Base-by-base conservation (phyloP, 2,888 invertebrate genomes). In the Protophormia terraenovae region DNA sequence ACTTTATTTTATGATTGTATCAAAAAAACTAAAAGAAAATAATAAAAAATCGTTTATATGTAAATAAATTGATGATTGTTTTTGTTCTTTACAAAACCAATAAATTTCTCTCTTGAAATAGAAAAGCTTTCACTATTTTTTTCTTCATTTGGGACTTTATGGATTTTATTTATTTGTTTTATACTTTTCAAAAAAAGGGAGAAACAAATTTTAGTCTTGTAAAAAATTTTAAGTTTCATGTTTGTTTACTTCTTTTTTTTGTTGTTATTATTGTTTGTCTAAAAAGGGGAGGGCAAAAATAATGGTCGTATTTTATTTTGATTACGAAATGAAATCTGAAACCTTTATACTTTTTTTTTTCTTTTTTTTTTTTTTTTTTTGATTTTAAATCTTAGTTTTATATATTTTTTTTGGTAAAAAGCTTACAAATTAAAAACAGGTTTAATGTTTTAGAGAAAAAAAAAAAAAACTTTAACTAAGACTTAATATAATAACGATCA, bases 301-400 rank as follows among this genome's bases (percentile, higher is more conserved):
- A 45, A 73, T 72, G 47, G 50, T 62, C 53, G 78, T 66, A 62
- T 67, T 53, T 73, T 72, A 55, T 69, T 75, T 80, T 84, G 76
- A 76, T 84, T 84, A 80, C 76, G 84, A 84, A 76, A 84, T 83
- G 71, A 80, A 80, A 84, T 80, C 35, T 80, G 71, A 84, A 84
- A 84, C 84, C 76, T 84, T 12, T 32, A 60, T 8, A 27, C n/a
- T 45, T 72, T 72, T 58, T 62, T 71, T 6, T 47, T 24, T 29
- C 14, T 67, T 38, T 8, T 16, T 66, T 58, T 67, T 50, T 27
- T 8, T 55, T 73, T n/a, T 16, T 45, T 32, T 64, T 64, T 55
- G 32, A 10, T 27, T 55, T 67, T 22, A 24, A 24, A 45, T 58
- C 19, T 67, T 29, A 6, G 35, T 10, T 62, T 22, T 5, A n/a